Evolutionary conservation across 2,888 invertebrate genomes (phyloP), one percentile per base, ranked within the genome.

Genomic region (Invenusta paracnida): DNA sequence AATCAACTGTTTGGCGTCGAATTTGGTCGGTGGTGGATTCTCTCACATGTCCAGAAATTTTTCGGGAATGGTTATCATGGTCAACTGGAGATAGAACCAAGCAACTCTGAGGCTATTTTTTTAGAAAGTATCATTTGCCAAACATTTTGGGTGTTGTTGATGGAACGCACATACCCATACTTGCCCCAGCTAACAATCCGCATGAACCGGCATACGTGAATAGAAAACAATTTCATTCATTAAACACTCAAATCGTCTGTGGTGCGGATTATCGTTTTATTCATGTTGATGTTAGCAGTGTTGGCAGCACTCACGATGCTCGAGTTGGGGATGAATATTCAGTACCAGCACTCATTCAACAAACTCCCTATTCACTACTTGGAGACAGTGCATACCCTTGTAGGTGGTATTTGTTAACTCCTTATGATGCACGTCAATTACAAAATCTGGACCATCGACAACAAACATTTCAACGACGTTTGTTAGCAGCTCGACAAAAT

Each of bases 281-380:
- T 82, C 82, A 82, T 30, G 82, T 82, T 82, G 82, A 82, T 82
- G 31, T 82, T 82, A 82, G 82, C 5, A 82, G 31, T 30, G 82
- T 82, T 82, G 82, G 27, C 29, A 82, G 82, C 31, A 30, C 82
- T 82, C 82, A 82, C 25, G 82, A 82, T 30, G 82, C 82, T 82
- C 29, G 82, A 82, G 82, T 82, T 82, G 5, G 82, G 82, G 82
- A 82, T 30, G 82, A 82, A 30, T 82, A 27, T 30, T 11, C 29
- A 29, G 28, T 82, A 82, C 82, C 82, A 30, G 73, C 73, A 73
- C 27, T 73, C 73, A 73, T 73, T 73, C 73, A 23, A 73, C 73
- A 73, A 23, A 73, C 73, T 73, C 48, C 48, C 31, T 30, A 30
- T 23, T 27, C 73, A 73, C 27, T 73, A 73, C 73, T 73, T 73